Evolutionary conservation across 2,113 vertebrate species (phyloP).

Genomic region (Osmerus eperlanus): DNA sequence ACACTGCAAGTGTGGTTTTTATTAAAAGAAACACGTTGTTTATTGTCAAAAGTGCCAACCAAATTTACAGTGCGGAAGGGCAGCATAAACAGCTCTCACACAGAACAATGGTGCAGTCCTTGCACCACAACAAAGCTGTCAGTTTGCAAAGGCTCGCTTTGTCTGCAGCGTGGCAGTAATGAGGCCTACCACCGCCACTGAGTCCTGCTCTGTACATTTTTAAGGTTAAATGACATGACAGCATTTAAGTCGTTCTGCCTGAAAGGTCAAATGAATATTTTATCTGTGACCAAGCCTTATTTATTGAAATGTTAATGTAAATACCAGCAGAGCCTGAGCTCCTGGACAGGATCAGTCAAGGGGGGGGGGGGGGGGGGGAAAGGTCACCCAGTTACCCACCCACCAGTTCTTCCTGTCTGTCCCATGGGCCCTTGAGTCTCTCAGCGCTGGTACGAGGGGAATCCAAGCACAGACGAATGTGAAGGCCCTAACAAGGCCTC

Average conservation of each 20-base stretch:
- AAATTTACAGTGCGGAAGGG: constrained; percentile 37
- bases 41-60: constrained; percentile 44
- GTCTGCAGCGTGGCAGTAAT: constrained; percentile 65
- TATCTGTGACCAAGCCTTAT: constrained; percentile 63
- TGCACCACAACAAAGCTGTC: constrained; percentile 55
- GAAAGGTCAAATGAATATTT: constrained; percentile 79
- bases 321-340: constrained; percentile 55
- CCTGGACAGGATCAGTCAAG: constrained; percentile 67
- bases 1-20: neutral
- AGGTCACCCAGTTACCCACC: constrained; percentile 65
- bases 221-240: constrained; percentile 79
- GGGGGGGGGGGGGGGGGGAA: constrained; percentile 54
- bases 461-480: too few species aligned
- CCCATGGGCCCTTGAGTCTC: too few species aligned
- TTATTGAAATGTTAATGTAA: constrained; percentile 80
- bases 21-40: constrained; percentile 59
- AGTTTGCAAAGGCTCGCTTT: constrained; percentile 54
- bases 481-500: too few species aligned
- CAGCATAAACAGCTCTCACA: constrained; percentile 47
- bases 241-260: constrained; percentile 68
- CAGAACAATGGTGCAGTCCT: constrained; percentile 45
- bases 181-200: constrained; percentile 62
- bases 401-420: constrained; percentile 14
- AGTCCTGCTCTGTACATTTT: constrained; percentile 56
- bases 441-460: too few species aligned